phyloP scores from a whole-genome alignment of 2,888 invertebrate genomes.

The Raillietiella orientalis region DNA sequence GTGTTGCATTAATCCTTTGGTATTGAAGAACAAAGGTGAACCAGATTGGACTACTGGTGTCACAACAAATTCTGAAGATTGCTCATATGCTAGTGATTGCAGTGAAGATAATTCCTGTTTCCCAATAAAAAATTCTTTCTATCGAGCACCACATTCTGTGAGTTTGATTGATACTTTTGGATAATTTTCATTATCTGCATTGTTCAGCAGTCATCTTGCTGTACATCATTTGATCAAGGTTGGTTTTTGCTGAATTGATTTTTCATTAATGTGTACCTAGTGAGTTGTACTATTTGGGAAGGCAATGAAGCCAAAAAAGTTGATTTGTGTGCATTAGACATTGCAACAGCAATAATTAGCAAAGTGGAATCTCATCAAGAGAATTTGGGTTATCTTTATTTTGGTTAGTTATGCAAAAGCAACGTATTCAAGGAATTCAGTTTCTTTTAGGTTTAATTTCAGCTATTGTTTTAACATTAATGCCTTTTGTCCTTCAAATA shows the following conservation, averaged over 20 bases:
- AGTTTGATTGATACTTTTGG: too few relatives aligned
- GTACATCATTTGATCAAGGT: constrained; percentile 39
- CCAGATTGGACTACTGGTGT: constrained; percentile 54
- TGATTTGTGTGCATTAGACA: constrained; percentile 71
- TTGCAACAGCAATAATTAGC: constrained; percentile 72
- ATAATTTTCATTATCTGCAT: too few relatives aligned
- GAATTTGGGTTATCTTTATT: constrained; percentile 39
- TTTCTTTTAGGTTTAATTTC: constrained; percentile 8
- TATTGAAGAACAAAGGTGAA: neutral
- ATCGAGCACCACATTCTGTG: too few relatives aligned
- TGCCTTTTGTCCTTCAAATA: neutral
- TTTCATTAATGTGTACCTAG: constrained; percentile 17
- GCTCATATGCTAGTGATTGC: too few relatives aligned
- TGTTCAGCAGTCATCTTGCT: constrained; percentile 23
- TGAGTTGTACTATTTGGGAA: constrained; percentile 87
- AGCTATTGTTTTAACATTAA: neutral
- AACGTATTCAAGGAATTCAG: neutral
- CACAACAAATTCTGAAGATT: constrained; percentile 41
- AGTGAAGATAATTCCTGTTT: too few relatives aligned
- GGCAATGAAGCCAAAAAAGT: constrained; percentile 61
- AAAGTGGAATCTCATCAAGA: constrained; percentile 53
- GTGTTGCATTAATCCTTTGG: constrained; percentile 1
- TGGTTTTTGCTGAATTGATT: constrained; percentile 8
- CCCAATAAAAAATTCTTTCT: too few relatives aligned
- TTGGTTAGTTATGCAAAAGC: constrained; percentile 11